phyloP scores from a whole-genome alignment of 2,888 invertebrate species.

The Microlaimidae sp. region DNA sequence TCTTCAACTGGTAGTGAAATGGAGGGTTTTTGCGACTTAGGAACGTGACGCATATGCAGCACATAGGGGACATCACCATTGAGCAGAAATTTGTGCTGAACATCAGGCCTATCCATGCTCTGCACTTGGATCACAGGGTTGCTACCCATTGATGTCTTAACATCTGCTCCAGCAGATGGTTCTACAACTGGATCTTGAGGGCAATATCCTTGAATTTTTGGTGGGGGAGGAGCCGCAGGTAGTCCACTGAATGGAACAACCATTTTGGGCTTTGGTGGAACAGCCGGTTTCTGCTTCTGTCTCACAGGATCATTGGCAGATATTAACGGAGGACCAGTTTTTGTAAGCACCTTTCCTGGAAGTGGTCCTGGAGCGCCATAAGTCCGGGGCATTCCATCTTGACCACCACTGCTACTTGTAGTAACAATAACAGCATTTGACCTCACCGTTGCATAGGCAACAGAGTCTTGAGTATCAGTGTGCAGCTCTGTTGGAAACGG shows the following conservation, averaged over 20 bases:
- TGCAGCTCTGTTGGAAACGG: not conserved
- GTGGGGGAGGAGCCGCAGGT: not conserved
- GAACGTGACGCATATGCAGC: constrained; percentile 30
- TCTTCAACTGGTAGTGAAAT: not conserved
- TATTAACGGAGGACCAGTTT: constrained; percentile 25
- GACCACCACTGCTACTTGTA: not conserved
- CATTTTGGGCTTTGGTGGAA: too few species aligned
- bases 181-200: too few species aligned
- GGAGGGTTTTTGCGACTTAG: constrained; percentile 11
- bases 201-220: too few species aligned
- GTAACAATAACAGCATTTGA: too few species aligned
- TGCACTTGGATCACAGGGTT: constrained; percentile 29
- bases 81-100: constrained; percentile 24
- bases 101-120: constrained; percentile 28
- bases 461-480: not conserved
- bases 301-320: too few species aligned
- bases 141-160: not conserved
- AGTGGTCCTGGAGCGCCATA: constrained; percentile 25
- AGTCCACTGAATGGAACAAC: too few species aligned
- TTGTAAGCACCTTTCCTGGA: constrained; percentile 27
- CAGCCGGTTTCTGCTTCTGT: too few species aligned
- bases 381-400: constrained; percentile 11
- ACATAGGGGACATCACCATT: constrained; percentile 32
- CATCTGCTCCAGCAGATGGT: too few species aligned
- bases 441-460: too few species aligned